Conservation (phyloP, 2,797 vertebrate genomes). For the Coregonus ussuriensis region DNA sequence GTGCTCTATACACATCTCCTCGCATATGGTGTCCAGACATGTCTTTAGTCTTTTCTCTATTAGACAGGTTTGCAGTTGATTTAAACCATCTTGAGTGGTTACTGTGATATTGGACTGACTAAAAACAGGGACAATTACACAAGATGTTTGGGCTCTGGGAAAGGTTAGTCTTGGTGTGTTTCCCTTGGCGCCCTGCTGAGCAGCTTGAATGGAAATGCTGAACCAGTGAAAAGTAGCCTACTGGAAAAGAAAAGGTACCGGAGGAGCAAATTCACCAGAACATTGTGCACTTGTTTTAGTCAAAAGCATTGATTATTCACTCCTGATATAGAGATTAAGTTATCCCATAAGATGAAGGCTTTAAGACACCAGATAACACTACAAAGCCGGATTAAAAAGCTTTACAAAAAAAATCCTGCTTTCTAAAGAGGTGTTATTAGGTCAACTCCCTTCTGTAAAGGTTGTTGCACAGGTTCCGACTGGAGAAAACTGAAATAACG, state of each 20-base stretch:
- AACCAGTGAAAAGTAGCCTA: not conserved
- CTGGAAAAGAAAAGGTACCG: not conserved
- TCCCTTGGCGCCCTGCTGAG: slow-evolving; percentile 1
- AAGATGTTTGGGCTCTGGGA: slow-evolving; percentile 7
- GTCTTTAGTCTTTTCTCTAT: not conserved
- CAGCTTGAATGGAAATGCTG: not conserved
- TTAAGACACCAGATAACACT: not conserved
- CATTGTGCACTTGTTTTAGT: not conserved
- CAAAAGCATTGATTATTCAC: not conserved
- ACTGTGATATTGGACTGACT: not conserved
- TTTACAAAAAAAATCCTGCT: not conserved
- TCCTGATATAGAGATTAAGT: not conserved
- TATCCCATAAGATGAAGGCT: not conserved
- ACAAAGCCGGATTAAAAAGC: not conserved
- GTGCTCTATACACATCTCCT: not conserved
- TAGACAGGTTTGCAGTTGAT: not conserved
- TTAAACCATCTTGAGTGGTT: not conserved
- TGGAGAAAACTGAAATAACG: not conserved
- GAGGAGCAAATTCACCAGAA: not conserved
- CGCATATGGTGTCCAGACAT: not conserved
- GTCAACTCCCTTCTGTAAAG: not conserved
- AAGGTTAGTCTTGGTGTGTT: not conserved
- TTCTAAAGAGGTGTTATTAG: not conserved
- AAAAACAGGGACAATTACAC: slow-evolving; percentile 28
- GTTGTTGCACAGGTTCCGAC: not conserved